A percentile compares a stretch with the other conserved stretches of the same genome.
phyloP scores from a whole-genome alignment of 2,888 invertebrate species.

The Nomada goodeniana region DNA sequence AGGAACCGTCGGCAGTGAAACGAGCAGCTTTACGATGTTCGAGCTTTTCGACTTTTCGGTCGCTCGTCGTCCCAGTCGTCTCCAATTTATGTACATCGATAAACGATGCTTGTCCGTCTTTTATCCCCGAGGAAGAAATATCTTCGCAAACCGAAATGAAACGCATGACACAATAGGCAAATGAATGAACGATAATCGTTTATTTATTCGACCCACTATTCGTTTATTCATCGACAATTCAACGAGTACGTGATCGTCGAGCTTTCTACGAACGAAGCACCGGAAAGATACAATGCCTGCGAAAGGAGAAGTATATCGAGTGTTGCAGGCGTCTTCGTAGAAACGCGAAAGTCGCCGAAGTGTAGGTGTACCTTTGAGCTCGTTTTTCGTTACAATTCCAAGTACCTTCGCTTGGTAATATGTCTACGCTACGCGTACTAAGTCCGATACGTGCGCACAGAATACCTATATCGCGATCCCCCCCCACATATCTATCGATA shows the following conservation, averaged over 20 bases:
- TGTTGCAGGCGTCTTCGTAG: conserved; percentile 3
- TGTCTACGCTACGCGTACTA: conserved; percentile 2
- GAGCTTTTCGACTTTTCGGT: too few species aligned
- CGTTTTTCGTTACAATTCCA: background rate
- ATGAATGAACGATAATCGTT: too few species aligned
- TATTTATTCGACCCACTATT: background rate
- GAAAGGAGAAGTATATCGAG: background rate
- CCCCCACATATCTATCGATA: too few species aligned
- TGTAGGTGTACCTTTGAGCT: background rate
- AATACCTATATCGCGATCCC: background rate
- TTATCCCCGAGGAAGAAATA: too few species aligned
- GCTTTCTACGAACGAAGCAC: background rate
- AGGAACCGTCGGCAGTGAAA: background rate
- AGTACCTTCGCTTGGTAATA: background rate
- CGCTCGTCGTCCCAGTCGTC: background rate
- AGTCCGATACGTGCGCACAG: background rate
- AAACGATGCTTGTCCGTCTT: background rate
- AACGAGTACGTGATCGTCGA: background rate
- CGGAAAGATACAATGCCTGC: conserved; percentile 5
- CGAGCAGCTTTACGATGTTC: too few species aligned
- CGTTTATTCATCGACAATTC: background rate
- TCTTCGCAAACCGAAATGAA: background rate
- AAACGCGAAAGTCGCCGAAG: background rate
- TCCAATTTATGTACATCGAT: background rate
- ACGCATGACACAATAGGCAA: background rate